phyloP scores from a whole-genome alignment of 2,113 vertebrate genomes.

The Psilopsiagon aymara region DNA sequence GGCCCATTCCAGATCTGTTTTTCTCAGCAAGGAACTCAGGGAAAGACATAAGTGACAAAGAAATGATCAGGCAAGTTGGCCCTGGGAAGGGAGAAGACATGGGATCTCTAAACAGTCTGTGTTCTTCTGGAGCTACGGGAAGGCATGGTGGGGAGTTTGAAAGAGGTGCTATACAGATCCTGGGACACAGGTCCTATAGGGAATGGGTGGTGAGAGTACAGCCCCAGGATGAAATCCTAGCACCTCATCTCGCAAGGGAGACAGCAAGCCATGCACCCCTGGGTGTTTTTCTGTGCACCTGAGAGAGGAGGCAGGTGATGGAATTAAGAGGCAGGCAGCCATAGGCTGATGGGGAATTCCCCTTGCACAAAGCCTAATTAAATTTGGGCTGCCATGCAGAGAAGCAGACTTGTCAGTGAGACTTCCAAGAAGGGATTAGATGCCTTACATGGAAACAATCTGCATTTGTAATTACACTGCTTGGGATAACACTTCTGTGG shows the following conservation, averaged over 20 bases:
- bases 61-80: neutral
- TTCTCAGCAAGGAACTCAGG: neutral
- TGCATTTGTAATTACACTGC: slow-evolving; percentile 28
- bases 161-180: fast-evolving
- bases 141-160: neutral
- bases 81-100: neutral
- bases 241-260: neutral
- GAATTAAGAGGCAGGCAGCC: neutral
- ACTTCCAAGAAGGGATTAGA: slow-evolving; percentile 17
- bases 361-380: slow-evolving; percentile 6
- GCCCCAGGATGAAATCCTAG: neutral
- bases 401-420: slow-evolving; percentile 13
- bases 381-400: slow-evolving; percentile 3
- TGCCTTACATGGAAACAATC: neutral
- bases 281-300: neutral
- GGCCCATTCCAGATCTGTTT: neutral
- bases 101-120: neutral
- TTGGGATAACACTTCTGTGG: neutral
- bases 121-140: neutral
- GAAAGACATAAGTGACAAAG: neutral
- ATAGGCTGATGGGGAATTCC: neutral
- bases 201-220: fast-evolving
- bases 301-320: neutral
- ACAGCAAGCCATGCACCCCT: neutral
- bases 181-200: fast-evolving